Evolutionary conservation across 2,113 vertebrate species (phyloP).

Genomic region (Pelmatolapia mariae): DNA sequence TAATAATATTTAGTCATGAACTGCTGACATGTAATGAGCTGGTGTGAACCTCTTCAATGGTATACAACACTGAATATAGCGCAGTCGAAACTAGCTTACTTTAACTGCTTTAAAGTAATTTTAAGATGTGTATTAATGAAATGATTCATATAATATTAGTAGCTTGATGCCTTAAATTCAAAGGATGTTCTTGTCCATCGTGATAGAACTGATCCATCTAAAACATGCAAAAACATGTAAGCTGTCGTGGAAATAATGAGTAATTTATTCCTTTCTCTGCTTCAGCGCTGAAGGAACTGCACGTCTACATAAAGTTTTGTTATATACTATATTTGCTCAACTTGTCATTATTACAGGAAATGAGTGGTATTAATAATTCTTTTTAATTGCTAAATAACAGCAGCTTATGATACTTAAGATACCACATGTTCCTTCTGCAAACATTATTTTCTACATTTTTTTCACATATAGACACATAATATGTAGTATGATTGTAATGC

Average conservation of each 20-base stretch:
- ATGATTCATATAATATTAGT: background rate
- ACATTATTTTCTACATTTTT: background rate
- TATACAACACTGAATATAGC: background rate
- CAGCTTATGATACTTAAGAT: background rate
- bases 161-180: slow-evolving; percentile 3
- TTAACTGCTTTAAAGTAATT: background rate
- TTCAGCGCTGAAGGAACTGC: background rate
- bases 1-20: background rate
- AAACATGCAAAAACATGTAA: background rate
- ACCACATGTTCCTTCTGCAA: background rate
- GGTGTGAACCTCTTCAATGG: background rate
- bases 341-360: background rate
- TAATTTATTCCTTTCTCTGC: background rate
- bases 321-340: background rate
- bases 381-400: background rate
- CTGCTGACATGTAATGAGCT: background rate
- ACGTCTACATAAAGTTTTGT: background rate
- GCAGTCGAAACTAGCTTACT: background rate
- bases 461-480: background rate
- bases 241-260: background rate
- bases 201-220: background rate
- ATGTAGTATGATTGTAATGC: background rate
- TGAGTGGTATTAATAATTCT: background rate
- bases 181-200: background rate
- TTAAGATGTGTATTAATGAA: background rate